Evolutionary conservation across 2,113 vertebrate genomes (phyloP).

Genomic region (Perca schrenkii): DNA sequence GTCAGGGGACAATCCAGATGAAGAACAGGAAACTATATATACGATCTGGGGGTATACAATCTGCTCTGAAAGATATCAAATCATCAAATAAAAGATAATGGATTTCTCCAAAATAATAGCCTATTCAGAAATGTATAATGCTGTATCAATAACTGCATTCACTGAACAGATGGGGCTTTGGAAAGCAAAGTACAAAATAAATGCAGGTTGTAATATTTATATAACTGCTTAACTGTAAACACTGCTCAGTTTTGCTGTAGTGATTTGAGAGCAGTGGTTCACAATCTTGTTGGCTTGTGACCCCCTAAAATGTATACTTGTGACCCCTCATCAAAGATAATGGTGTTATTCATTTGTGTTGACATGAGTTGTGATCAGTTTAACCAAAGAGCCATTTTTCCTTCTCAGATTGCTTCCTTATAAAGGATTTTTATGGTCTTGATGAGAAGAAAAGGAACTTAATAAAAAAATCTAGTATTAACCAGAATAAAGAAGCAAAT

Average conservation of each 20-base stretch:
- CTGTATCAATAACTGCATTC: background rate
- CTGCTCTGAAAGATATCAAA: slow-evolving; percentile 18
- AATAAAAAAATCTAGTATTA: background rate
- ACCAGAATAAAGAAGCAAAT: background rate
- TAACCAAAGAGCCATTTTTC: background rate
- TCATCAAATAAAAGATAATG: slow-evolving; percentile 3
- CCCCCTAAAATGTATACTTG: too few species aligned
- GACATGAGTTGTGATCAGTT: too few species aligned
- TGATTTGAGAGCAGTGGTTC: background rate
- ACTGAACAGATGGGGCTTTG: slow-evolving; percentile 14
- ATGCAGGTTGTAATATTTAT: slow-evolving; percentile 18
- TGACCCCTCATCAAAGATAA: too few species aligned
- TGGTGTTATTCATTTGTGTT: too few species aligned
- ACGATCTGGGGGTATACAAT: slow-evolving; percentile 37
- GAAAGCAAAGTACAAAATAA: slow-evolving; percentile 6
- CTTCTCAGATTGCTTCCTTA: background rate
- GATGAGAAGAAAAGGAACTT: background rate
- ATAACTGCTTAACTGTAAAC: slow-evolving; percentile 10
- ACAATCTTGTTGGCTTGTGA: too few species aligned
- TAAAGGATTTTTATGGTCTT: background rate
- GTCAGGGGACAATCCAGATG: slow-evolving; percentile 55
- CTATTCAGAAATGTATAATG: background rate
- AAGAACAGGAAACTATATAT: slow-evolving; percentile 27
- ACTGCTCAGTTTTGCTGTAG: background rate
- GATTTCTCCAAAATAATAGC: background rate